Conservation (phyloP, 2,113 vertebrate genomes). For the Alaudala cheleensis region DNA sequence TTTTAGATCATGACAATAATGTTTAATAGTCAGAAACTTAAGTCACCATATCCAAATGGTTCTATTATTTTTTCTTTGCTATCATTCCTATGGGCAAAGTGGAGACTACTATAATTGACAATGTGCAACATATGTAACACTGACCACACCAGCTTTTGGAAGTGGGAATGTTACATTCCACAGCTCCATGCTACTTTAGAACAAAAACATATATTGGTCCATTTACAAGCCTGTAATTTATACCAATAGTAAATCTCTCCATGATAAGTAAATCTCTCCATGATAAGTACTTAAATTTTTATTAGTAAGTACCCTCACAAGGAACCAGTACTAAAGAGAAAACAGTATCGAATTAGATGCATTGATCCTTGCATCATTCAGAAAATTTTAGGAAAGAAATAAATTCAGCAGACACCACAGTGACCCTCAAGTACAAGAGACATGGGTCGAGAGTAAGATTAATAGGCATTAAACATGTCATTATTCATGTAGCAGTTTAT, state of each 20-base stretch:
- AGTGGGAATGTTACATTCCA: background rate
- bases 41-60: background rate
- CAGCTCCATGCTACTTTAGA: background rate
- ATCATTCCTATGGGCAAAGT: background rate
- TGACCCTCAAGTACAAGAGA: background rate
- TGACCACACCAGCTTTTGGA: background rate
- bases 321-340: background rate
- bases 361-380: background rate
- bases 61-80: background rate
- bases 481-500: constrained; percentile 61
- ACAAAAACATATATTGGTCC: background rate
- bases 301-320: background rate
- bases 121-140: fast-evolving
- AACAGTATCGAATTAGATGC: background rate
- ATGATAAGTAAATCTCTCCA: background rate
- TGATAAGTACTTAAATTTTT: background rate
- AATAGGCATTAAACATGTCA: constrained; percentile 43
- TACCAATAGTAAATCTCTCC: background rate
- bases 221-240: background rate
- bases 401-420: background rate
- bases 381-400: background rate
- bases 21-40: background rate
- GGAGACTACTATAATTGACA: background rate
- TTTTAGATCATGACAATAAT: background rate
- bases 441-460: background rate